Conservation (phyloP, 2,113 vertebrate genomes). For the Zosterops hypoxanthus region DNA sequence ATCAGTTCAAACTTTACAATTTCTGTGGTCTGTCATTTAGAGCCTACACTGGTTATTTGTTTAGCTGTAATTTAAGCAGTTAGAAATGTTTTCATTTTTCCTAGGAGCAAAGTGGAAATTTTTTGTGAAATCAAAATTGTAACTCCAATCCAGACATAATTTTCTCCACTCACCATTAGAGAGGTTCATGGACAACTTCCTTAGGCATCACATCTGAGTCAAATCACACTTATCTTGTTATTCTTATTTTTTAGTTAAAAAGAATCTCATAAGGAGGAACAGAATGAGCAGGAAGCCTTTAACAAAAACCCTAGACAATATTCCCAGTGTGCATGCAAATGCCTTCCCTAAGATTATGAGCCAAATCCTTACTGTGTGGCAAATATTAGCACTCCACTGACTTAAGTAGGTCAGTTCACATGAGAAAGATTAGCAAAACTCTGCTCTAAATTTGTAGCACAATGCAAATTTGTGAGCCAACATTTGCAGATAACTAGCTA, state of each 20-base stretch:
- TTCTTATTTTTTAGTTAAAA: neutral
- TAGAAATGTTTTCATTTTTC: neutral
- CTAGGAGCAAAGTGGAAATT: neutral
- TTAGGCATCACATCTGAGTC: neutral
- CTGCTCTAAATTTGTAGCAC: neutral
- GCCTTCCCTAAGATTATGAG: constrained; percentile 3
- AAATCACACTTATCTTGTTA: neutral
- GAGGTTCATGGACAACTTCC: neutral
- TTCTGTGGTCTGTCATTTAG: neutral
- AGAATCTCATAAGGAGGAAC: neutral
- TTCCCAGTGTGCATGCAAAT: constrained; percentile 37
- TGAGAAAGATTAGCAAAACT: constrained; percentile 53
- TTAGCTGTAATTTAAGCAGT: neutral
- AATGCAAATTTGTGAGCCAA: neutral
- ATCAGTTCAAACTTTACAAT: neutral
- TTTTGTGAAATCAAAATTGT: neutral
- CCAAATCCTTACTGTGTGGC: constrained; percentile 35
- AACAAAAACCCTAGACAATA: constrained; percentile 14
- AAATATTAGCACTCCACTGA: constrained; percentile 34
- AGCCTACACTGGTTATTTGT: neutral
- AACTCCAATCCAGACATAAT: neutral
- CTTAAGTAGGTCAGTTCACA: constrained; percentile 53
- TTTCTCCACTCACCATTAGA: neutral
- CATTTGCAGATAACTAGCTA: neutral
- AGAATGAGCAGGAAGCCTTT: neutral